A percentile compares a stretch with the other conserved stretches of the same genome.
Evolutionary conservation across 2,797 vertebrate genomes (phyloP).

Genomic region (Valencia hispanica): DNA sequence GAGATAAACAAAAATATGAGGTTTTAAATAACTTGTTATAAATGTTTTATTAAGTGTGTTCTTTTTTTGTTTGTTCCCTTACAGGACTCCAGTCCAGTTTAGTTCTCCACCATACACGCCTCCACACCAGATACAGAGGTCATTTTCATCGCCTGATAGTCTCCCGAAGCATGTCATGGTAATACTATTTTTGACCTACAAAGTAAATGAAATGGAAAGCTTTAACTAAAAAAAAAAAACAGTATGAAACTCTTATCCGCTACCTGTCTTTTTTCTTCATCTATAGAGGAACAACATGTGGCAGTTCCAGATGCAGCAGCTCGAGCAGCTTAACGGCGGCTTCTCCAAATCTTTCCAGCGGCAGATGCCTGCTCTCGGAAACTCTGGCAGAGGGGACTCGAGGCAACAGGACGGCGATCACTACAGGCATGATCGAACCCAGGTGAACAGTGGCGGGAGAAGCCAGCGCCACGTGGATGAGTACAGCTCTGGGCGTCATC

Average conservation of each 20-base stretch:
- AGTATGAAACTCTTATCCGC: background rate
- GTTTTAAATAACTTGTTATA: background rate
- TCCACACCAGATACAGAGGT: conserved; percentile 76
- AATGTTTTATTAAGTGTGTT: background rate
- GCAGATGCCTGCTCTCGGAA: conserved; percentile 34
- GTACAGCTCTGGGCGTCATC: conserved; percentile 67
- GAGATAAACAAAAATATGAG: background rate
- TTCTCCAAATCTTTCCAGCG: conserved; percentile 57
- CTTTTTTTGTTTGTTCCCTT: conserved; percentile 6
- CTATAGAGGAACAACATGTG: conserved; percentile 83
- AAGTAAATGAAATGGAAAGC: background rate
- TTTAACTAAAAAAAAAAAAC: background rate
- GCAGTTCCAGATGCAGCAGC: conserved; percentile 85
- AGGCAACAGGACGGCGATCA: conserved; percentile 64
- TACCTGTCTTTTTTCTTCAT: conserved; percentile 4
- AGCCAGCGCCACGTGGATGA: conserved; percentile 79
- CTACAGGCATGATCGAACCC: conserved; percentile 68
- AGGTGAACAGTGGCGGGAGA: conserved; percentile 76
- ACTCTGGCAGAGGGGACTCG: conserved; percentile 23
- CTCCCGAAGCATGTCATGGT: conserved; percentile 90
- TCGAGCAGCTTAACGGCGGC: conserved; percentile 67
- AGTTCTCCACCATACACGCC: conserved; percentile 69
- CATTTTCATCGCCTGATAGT: conserved; percentile 81
- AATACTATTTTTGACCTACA: conserved; percentile 9
- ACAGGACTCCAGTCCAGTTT: conserved; percentile 63